Percentiles rank a stretch among this genome's conserved stretches.
Evolutionary conservation across 1,140 invertebrate genomes (phyloP).

Genomic region (Lethrus apterus): DNA sequence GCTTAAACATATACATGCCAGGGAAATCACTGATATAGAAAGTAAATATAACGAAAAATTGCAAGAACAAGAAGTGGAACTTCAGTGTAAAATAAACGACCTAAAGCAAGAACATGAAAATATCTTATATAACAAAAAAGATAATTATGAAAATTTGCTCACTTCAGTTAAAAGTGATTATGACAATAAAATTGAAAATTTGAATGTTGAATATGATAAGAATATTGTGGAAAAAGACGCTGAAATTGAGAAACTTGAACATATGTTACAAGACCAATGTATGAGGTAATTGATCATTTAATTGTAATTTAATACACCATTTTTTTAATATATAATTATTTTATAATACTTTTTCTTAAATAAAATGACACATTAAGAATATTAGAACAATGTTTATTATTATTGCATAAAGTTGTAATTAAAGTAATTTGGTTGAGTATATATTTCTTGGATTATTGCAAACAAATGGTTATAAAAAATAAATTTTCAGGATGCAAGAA

Average conservation of each 20-base stretch:
- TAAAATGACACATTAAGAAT: neutral
- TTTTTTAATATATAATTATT: neutral
- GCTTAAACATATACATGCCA: slow-evolving; percentile 13
- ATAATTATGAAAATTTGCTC: neutral
- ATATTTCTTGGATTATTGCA: no score
- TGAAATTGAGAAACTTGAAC: slow-evolving; percentile 7
- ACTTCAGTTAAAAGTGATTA: neutral
- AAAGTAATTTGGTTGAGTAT: neutral
- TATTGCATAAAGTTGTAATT: no score
- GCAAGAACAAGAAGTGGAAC: slow-evolving; percentile 13
- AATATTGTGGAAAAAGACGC: slow-evolving; percentile 1
- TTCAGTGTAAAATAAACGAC: slow-evolving; percentile 10
- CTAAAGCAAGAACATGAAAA: slow-evolving; percentile 3
- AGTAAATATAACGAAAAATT: slow-evolving; percentile 5
- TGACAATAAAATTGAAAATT: neutral
- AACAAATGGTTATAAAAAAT: no score
- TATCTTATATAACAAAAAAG: neutral
- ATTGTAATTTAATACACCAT: neutral
- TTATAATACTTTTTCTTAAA: neutral
- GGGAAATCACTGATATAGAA: slow-evolving; percentile 7
- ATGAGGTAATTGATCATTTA: slow-evolving; percentile 10
- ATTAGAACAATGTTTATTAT: no score
- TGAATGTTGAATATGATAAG: slow-evolving; percentile 3
- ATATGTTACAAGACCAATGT: slow-evolving; percentile 13
- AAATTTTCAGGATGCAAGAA: slow-evolving; percentile 13